These are phyloP conservation scores for Nomada goodeniana DNA, from an alignment of 2,888 invertebrate species.

Conservation along the genomic window DNA sequence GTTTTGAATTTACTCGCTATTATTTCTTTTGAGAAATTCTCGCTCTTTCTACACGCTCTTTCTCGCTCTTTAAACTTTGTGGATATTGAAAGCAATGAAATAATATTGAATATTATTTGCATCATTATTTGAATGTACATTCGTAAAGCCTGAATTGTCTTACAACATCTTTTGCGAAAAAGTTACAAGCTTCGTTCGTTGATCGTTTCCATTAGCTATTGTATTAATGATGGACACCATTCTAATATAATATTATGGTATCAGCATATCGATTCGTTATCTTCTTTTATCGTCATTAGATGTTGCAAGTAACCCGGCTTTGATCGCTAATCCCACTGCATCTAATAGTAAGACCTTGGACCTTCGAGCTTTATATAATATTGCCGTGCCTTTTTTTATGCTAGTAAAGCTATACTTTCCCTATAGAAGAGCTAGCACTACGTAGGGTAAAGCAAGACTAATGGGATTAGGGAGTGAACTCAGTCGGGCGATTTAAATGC, in stretches of 20 bases:
- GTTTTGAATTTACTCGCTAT: too few species aligned
- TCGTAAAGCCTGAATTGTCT: too few species aligned
- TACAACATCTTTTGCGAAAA: too few species aligned
- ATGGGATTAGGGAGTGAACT: conserved; percentile 69
- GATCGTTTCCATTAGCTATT: not conserved
- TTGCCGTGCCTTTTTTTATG: conserved; percentile 18
- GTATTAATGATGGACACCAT: not conserved
- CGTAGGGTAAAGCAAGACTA: conserved; percentile 56
- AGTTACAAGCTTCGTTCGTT: not conserved
- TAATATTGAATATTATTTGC: too few species aligned
- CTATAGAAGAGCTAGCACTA: conserved; percentile 13
- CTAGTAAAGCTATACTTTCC: conserved; percentile 15
- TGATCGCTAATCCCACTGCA: not conserved
- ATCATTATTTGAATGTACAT: too few species aligned
- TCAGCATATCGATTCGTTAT: not conserved
- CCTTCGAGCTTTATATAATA: conserved; percentile 18
- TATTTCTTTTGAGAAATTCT: too few species aligned
- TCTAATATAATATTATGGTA: not conserved
- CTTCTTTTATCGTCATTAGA: not conserved
- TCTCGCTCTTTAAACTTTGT: too few species aligned
- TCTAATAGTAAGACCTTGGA: conserved; percentile 31
- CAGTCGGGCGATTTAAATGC: conserved; percentile 66
- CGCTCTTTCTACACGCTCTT: too few species aligned
- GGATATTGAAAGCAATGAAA: too few species aligned
- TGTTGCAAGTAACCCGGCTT: not conserved